A percentile compares a stretch with the other conserved stretches of the same genome.
Evolutionary conservation across 2,888 invertebrate genomes (phyloP).

Genomic region (Willowsia nigromaculata): DNA sequence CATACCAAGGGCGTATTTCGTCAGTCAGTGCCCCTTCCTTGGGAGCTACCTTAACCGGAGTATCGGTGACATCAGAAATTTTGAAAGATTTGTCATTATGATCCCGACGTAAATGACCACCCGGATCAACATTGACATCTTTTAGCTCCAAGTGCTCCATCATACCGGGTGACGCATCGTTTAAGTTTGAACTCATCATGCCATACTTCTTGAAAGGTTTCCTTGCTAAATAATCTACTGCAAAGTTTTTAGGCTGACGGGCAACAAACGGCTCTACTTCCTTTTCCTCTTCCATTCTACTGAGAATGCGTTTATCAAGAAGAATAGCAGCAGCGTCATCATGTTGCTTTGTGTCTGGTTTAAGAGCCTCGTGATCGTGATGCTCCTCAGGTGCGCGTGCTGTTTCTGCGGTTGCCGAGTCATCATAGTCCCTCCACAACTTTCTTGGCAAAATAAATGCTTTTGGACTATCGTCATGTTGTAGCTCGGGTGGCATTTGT

Average conservation of each 20-base stretch:
- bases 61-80: conserved; percentile 25
- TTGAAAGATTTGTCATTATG: conserved; percentile 4
- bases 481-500: conserved; percentile 11
- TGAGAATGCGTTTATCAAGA: not conserved
- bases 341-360: not conserved
- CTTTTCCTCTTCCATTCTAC: conserved; percentile 20
- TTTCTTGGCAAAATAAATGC: conserved; percentile 39
- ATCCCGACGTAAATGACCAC: conserved; percentile 26
- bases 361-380: not conserved
- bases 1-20: conserved; percentile 17
- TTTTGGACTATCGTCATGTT: conserved; percentile 17
- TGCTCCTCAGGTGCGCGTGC: not conserved
- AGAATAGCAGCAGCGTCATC: not conserved
- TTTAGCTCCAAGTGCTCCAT: conserved; percentile 48
- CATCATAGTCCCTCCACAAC: conserved; percentile 52
- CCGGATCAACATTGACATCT: conserved; percentile 26
- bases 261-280: conserved; percentile 9
- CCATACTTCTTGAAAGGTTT: conserved; percentile 33
- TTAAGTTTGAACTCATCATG: not conserved
- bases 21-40: conserved; percentile 36
- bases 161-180: conserved; percentile 33
- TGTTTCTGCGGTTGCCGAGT: not conserved
- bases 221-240: conserved; percentile 23
- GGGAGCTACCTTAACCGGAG: not conserved
- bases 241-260: conserved; percentile 35